Evolutionary conservation across 2,113 vertebrate genomes (phyloP).

Genomic region (Sphaerodactylus townsendi): DNA sequence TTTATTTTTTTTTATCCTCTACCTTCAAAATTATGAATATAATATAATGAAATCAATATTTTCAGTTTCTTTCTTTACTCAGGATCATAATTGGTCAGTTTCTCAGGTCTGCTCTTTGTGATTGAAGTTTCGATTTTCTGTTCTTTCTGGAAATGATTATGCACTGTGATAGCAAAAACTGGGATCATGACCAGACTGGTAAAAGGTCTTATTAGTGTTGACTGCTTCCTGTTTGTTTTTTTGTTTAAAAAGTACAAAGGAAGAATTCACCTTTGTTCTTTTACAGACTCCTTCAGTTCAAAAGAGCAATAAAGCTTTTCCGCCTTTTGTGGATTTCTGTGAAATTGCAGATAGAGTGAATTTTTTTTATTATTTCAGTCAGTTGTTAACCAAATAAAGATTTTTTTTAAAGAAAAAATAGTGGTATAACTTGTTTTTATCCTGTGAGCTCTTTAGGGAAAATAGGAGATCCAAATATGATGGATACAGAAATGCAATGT

Average conservation of each 20-base stretch:
- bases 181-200: constrained; percentile 27
- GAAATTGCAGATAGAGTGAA: fast-evolving
- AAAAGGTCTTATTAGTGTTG: constrained; percentile 1
- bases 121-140: constrained; percentile 4
- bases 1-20: not conserved
- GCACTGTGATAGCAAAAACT: constrained; percentile 9
- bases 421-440: not conserved
- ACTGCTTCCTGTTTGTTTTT: constrained; percentile 2
- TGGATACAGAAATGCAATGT: too few relatives aligned
- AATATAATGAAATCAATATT: too few relatives aligned
- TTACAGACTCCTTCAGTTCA: not conserved
- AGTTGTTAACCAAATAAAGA: not conserved
- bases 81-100: not conserved
- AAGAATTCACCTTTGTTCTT: not conserved
- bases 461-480: not conserved
- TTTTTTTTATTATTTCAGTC: not conserved
- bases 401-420: not conserved
- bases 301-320: not conserved
- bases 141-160: not conserved
- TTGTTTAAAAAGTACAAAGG: not conserved
- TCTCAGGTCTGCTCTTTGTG: not conserved
- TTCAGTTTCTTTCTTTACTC: not conserved
- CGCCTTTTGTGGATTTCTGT: not conserved
- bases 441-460: not conserved
- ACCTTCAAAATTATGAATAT: not conserved